These are phyloP conservation scores for Uloborus diversus DNA, from an alignment of 1,140 invertebrate species.

Conservation along the genomic window DNA sequence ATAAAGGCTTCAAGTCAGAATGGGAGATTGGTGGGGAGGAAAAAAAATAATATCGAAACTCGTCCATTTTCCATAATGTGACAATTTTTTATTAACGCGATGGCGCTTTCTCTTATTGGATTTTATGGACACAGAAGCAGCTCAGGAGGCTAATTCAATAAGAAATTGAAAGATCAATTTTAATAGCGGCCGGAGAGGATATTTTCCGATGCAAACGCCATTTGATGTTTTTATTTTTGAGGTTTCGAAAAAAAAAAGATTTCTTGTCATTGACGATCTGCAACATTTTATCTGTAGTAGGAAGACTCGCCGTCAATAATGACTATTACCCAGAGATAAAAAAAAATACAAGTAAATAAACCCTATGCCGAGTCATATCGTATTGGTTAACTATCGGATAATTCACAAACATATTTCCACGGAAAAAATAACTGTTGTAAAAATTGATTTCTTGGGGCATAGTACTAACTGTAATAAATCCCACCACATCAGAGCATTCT, in stretches of 20 bases:
- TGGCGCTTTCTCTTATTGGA: conserved; percentile 36
- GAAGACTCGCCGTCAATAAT: too few species aligned
- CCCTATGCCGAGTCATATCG: too few species aligned
- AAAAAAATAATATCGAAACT: background rate
- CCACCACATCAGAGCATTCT: too few species aligned
- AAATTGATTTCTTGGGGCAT: too few species aligned
- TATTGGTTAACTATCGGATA: too few species aligned
- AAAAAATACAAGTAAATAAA: too few species aligned
- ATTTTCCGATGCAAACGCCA: background rate
- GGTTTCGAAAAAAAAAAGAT: conserved; percentile 35
- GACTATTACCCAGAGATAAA: too few species aligned
- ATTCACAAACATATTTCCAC: too few species aligned
- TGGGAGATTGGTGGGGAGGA: background rate
- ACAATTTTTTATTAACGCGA: background rate
- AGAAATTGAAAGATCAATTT: conserved; percentile 43
- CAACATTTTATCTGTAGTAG: conserved; percentile 4
- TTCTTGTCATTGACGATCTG: conserved; percentile 46
- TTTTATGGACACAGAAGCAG: conserved; percentile 31
- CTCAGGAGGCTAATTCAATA: conserved; percentile 40
- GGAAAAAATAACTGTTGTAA: too few species aligned
- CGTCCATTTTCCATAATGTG: conserved; percentile 21
- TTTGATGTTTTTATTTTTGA: background rate
- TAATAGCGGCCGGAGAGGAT: conserved; percentile 19
- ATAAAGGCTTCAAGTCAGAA: conserved; percentile 8
- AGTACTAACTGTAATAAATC: too few species aligned